Conservation (phyloP, 2,888 invertebrate species). For the Theodoxus fluviatilis region DNA sequence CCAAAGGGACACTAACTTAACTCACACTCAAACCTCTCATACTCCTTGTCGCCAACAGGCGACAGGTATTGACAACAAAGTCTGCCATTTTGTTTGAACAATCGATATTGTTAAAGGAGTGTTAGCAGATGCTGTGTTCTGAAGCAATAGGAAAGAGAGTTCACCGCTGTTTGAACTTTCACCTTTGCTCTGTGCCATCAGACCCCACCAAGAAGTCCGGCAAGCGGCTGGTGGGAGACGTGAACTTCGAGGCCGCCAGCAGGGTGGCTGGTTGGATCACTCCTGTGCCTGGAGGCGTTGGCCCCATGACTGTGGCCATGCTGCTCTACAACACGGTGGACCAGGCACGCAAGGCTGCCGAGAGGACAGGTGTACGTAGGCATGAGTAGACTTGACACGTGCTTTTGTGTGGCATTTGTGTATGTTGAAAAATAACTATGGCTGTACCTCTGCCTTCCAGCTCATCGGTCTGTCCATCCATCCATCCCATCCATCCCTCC, state of each 20-base stretch:
- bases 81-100: no score
- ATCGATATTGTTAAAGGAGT: no score
- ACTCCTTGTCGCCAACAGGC: no score
- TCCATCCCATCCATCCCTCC: no score
- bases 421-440: no score
- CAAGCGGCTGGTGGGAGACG: constrained; percentile 91
- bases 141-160: no score
- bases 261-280: constrained; percentile 87
- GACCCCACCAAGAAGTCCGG: constrained; percentile 71
- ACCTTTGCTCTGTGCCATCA: constrained; percentile 25
- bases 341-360: constrained; percentile 71
- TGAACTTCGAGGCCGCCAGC: constrained; percentile 78
- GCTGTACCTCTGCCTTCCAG: no score
- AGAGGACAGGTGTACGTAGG: constrained; percentile 35
- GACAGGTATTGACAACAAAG: no score
- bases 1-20: no score
- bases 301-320: constrained; percentile 99
- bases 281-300: constrained; percentile 91
- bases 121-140: no score
- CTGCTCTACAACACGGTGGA: constrained; percentile 83
- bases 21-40: no score
- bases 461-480: no score
- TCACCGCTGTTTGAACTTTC: not conserved
- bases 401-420: not conserved
- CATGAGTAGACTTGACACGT: not conserved